A percentile compares a stretch with the other conserved stretches of the same genome.
phyloP scores from a whole-genome alignment of 2,797 vertebrate genomes.

The Spheniscus humboldti region DNA sequence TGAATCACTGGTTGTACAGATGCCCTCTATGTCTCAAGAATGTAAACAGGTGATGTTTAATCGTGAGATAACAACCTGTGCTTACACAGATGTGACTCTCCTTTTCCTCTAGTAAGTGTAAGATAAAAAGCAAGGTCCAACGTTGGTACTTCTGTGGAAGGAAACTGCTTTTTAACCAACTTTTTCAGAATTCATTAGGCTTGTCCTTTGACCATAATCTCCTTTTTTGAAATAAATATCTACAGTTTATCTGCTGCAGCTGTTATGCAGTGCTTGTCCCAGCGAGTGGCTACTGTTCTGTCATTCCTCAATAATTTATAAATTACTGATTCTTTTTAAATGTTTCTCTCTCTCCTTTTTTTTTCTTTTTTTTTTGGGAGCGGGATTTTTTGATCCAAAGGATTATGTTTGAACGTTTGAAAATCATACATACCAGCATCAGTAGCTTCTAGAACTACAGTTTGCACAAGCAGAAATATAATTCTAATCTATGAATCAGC shows the following conservation, averaged over 20 bases:
- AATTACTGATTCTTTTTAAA: not conserved
- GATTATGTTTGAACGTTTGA: not conserved
- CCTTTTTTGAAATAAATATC: not conserved
- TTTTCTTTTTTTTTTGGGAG: not conserved
- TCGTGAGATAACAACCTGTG: not conserved
- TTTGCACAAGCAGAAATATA: not conserved
- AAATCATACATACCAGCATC: not conserved
- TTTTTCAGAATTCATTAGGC: not conserved
- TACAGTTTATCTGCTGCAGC: not conserved
- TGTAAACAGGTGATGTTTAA: not conserved
- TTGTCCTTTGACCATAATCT: not conserved
- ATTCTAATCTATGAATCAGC: not conserved
- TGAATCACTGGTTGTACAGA: not conserved
- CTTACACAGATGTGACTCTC: not conserved
- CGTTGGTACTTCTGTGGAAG: not conserved
- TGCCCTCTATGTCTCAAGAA: not conserved
- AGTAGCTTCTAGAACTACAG: not conserved
- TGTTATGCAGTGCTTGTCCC: not conserved
- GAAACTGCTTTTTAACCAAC: not conserved
- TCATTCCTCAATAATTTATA: not conserved
- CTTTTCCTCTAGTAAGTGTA: not conserved
- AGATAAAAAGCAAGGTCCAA: not conserved
- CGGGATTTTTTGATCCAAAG: not conserved
- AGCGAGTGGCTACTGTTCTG: not conserved
- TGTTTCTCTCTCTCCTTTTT: not conserved